Conservation (phyloP, 2,888 invertebrate species). For the Drosophila leonis region DNA sequence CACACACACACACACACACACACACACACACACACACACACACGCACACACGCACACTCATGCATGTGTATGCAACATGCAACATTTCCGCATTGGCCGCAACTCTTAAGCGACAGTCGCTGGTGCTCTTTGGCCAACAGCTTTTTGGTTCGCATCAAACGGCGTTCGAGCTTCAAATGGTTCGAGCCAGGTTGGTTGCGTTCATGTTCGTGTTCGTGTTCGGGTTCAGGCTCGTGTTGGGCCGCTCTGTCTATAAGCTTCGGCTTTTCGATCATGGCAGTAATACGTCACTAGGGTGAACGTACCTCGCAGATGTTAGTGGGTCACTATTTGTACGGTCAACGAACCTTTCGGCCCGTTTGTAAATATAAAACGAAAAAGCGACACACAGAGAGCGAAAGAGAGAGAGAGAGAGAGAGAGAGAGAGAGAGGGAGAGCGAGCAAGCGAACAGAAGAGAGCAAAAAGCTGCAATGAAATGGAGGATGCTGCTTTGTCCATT, state of each 20-base stretch:
- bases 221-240: slow-evolving; percentile 6
- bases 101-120: slow-evolving; percentile 57
- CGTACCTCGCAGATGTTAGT: slow-evolving; percentile 86
- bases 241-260: slow-evolving; percentile 46
- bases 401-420: slow-evolving; percentile 42
- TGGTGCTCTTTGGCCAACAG: slow-evolving; percentile 56
- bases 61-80: slow-evolving; percentile 54
- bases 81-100: slow-evolving; percentile 71
- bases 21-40: slow-evolving; percentile 21
- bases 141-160: slow-evolving; percentile 55
- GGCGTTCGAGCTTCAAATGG: slow-evolving; percentile 57
- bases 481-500: slow-evolving; percentile 48
- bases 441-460: slow-evolving; percentile 44
- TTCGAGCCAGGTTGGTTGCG: slow-evolving; percentile 72
- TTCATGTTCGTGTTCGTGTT: slow-evolving; percentile 9
- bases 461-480: slow-evolving; percentile 62
- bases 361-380: slow-evolving; percentile 79
- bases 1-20: slow-evolving; percentile 21
- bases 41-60: slow-evolving; percentile 35
- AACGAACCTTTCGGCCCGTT: slow-evolving; percentile 85
- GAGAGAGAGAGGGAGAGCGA: slow-evolving; percentile 28
- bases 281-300: slow-evolving; percentile 86
- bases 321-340: slow-evolving; percentile 86
- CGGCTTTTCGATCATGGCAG: slow-evolving; percentile 74
- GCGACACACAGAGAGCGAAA: slow-evolving; percentile 45